phyloP scores from a whole-genome alignment of 2,888 invertebrate genomes.

The Limnephilus marmoratus region DNA sequence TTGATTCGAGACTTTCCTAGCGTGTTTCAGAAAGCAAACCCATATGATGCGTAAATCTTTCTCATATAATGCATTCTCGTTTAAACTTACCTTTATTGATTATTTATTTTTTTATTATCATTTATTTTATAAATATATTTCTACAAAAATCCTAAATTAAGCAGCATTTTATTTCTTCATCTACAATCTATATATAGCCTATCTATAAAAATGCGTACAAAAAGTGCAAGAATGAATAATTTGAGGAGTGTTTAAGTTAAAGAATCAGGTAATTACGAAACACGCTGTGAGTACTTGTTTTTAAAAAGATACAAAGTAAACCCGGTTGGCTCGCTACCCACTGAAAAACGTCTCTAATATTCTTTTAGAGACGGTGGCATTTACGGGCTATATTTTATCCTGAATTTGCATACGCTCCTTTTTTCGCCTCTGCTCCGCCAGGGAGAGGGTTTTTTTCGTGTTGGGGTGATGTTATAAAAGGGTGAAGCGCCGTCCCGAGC shows the following conservation, averaged over 20 bases:
- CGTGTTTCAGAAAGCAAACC: too few species aligned
- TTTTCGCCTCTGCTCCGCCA: constrained; percentile 78
- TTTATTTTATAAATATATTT: too few species aligned
- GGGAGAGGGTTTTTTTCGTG: constrained; percentile 75
- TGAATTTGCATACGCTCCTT: constrained; percentile 80
- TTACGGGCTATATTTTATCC: constrained; percentile 81
- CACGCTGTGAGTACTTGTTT: constrained; percentile 65
- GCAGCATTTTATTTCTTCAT: too few species aligned
- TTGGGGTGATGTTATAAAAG: constrained; percentile 79
- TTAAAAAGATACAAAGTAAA: constrained; percentile 66
- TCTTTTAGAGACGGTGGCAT: constrained; percentile 80
- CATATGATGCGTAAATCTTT: too few species aligned
- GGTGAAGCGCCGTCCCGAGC: constrained; percentile 75
- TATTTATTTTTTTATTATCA: too few species aligned
- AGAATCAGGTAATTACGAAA: constrained; percentile 37
- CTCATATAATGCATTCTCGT: too few species aligned
- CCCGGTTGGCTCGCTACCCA: constrained; percentile 74
- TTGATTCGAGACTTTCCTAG: too few species aligned
- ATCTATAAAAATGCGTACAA: too few species aligned
- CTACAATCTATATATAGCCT: too few species aligned
- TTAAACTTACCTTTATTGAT: too few species aligned
- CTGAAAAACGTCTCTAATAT: constrained; percentile 80
- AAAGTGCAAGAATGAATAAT: too few species aligned
- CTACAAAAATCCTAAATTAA: too few species aligned
- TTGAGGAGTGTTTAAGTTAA: neutral